Base-by-base conservation (phyloP, 64 coral and sea anemone species). In the Montipora capricornis region DNA sequence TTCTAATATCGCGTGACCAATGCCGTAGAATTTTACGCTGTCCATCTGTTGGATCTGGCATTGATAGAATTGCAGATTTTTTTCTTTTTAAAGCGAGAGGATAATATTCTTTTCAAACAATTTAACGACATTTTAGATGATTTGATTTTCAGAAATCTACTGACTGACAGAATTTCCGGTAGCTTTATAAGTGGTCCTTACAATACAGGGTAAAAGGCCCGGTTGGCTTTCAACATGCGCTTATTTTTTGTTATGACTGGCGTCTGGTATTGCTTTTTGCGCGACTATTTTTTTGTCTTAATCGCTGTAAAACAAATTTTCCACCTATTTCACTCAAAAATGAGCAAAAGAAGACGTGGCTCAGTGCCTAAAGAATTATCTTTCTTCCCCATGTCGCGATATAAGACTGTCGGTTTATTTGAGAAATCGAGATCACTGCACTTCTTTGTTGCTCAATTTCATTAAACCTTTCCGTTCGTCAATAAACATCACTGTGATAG, bases 191-290 rank as follows among this genome's bases (percentile, higher is more conserved):
- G 81, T 68, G 58, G 81, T 14, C 8, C 59, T 48, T 83, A 66
- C 60, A 1, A 68, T 47, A 60, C 37, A 19, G 46, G 82, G 64
- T 64, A 50, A 70, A 50, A 86, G 82, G 64, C 66, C 64, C 10
- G 3, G 61, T 11, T 4, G 9, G 7, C n/a, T 86, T 50, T 73
- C 66, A 64, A 62, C 24, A 69, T 70, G 19, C 46, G 49, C 50
- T 85, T 85, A 69, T 85, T 62, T 49, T 71, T 86, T 86, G 66
- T 51, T 86, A 49, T 86, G 82, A 50, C 82, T 86, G 11, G 10
- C 0, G 82, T 86, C 82, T 83, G 29, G 81, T 59, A 68, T 66
- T 83, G 5, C 57, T 3, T 60, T 68, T 11, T 47, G 44, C 4
- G 37, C 19, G 66, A 67, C 20, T 5, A 70, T 49, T 49, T 17